A percentile compares a stretch with the other conserved stretches of the same genome.
Evolutionary conservation across 2,113 vertebrate species (phyloP).

Genomic region (Notiomystis cincta): DNA sequence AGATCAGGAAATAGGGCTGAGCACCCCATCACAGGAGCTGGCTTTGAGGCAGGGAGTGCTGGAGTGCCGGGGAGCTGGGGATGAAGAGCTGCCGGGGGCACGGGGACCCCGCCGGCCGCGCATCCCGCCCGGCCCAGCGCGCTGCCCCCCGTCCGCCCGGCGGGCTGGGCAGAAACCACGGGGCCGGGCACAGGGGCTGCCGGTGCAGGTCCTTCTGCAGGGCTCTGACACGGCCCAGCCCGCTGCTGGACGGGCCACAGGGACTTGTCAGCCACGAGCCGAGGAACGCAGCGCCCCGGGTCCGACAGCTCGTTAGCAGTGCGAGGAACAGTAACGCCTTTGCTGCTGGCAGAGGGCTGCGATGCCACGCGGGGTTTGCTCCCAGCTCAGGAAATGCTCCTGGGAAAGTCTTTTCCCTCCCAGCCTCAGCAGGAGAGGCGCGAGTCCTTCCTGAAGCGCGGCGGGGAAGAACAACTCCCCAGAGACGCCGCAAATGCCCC

Average conservation of each 20-base stretch:
- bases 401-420: slow-evolving; percentile 2
- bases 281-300: neutral
- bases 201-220: neutral
- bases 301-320: neutral
- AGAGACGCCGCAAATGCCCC: neutral
- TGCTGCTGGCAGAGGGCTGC: neutral
- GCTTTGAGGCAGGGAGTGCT: neutral
- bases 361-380: neutral
- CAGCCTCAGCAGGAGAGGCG: neutral
- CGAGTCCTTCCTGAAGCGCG: neutral
- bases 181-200: neutral
- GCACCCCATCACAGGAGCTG: fast-evolving
- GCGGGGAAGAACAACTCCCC: neutral
- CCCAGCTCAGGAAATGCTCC: neutral
- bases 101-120: neutral
- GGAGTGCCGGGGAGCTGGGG: neutral
- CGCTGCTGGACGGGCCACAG: neutral
- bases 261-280: neutral
- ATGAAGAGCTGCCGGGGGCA: neutral
- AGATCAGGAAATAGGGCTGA: neutral
- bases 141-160: neutral
- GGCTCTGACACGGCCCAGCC: neutral
- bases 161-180: neutral
- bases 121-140: neutral
- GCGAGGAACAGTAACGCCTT: neutral